A percentile compares a stretch with the other conserved stretches of the same genome.
These are phyloP conservation scores for Dissostichus mawsoni DNA, from an alignment of 2,113 vertebrate species.

Conservation along the genomic window DNA sequence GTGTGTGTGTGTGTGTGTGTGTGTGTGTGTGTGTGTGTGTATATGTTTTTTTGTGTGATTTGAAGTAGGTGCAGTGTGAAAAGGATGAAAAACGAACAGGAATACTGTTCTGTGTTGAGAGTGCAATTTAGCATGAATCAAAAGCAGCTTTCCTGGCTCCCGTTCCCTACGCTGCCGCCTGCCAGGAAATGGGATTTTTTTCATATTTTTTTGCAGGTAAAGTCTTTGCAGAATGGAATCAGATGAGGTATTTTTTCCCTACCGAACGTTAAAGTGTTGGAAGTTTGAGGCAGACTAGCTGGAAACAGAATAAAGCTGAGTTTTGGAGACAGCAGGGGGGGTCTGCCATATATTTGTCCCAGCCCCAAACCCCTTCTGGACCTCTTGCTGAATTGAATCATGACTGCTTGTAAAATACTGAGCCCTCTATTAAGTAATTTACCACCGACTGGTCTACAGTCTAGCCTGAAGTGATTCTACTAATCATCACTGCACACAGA, in stretches of 20 bases:
- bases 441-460: conserved; percentile 69
- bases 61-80: conserved; percentile 67
- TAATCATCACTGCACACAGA: conserved; percentile 67
- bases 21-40: conserved; percentile 44
- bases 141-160: conserved; percentile 83
- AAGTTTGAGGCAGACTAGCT: conserved; percentile 66
- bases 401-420: conserved; percentile 76
- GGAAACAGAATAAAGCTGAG: conserved; percentile 73
- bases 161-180: conserved; percentile 59
- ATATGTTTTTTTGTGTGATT: conserved; percentile 37
- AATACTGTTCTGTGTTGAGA: conserved; percentile 76
- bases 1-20: conserved; percentile 4
- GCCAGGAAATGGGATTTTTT: conserved; percentile 82
- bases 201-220: conserved; percentile 80
- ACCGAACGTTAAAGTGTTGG: conserved; percentile 75
- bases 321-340: conserved; percentile 70
- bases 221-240: conserved; percentile 80
- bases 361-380: conserved; percentile 62
- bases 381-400: conserved; percentile 68
- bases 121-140: conserved; percentile 84
- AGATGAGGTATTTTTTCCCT: conserved; percentile 81
- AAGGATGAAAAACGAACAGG: conserved; percentile 73
- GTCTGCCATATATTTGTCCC: conserved; percentile 66
- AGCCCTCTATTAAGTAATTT: conserved; percentile 74
- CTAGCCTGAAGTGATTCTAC: conserved; percentile 64